A percentile compares a stretch with the other conserved stretches of the same genome.
These are phyloP conservation scores for Lycorma delicatula DNA, from an alignment of 1,140 invertebrate species.

Conservation along the genomic window DNA sequence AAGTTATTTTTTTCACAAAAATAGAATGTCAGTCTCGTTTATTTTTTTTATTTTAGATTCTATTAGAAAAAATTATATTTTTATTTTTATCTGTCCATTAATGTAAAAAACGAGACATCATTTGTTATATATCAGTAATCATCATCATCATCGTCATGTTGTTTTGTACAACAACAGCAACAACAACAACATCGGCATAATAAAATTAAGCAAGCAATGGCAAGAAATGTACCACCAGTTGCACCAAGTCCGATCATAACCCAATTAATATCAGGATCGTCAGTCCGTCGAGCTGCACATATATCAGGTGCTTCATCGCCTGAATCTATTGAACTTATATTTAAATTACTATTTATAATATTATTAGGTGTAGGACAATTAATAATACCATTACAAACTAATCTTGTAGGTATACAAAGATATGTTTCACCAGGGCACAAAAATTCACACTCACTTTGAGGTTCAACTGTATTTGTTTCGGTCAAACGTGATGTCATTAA, in stretches of 20 bases:
- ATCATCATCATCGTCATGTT: conserved; percentile 20
- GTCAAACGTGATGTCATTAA: conserved; percentile 60
- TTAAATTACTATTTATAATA: background rate
- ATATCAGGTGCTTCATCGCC: conserved; percentile 44
- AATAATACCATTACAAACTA: conserved; percentile 77
- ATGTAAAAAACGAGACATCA: background rate
- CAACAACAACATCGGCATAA: conserved; percentile 42
- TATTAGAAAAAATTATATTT: no score
- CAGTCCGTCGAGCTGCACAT: conserved; percentile 37
- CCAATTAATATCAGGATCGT: conserved; percentile 43
- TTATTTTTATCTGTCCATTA: conserved; percentile 1
- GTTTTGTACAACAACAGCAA: conserved; percentile 29
- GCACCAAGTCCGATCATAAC: conserved; percentile 43
- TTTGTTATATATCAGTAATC: conserved; percentile 25
- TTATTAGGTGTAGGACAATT: conserved; percentile 65
- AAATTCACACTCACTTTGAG: conserved; percentile 41
- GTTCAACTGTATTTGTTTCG: conserved; percentile 37
- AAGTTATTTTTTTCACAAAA: no score
- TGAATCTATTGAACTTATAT: conserved; percentile 26
- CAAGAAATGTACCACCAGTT: conserved; percentile 38
- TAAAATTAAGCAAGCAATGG: conserved; percentile 37
- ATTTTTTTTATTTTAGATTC: no score
- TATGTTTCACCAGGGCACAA: conserved; percentile 72
- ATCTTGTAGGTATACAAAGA: conserved; percentile 66
- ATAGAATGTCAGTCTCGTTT: no score